Evolutionary conservation across 1,140 invertebrate genomes (phyloP), one percentile per base, ranked within the genome.

Genomic region (Apis mellifera): DNA sequence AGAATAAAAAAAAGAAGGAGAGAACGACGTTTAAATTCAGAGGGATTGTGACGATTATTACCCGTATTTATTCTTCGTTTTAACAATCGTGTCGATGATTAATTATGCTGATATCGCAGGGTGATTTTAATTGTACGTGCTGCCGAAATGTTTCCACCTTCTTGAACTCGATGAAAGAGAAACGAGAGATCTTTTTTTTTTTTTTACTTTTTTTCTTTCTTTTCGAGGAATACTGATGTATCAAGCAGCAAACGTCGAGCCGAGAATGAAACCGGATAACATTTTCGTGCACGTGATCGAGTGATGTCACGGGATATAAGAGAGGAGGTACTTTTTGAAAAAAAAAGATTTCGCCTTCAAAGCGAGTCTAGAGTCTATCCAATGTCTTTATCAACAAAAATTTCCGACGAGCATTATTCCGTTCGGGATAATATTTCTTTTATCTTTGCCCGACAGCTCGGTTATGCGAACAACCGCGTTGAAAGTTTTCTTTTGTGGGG

Each of bases 141-240:
- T 64, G 50, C 66, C 65, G 70, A 87, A 78, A 81, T 60, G 75
- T 87, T 87, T 87, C 86, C 86, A 87, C 86, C 82, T 87, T 83
- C 86, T 87, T 87, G 85, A 87, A 87, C 86, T 87, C 68, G 69
- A 73, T 68, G 55, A 50, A 62, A 52, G 62, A 84, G n/a, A 11
- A 48, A 48, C n/a, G 60, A 12, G 12, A 26, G 32, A 57, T 42
- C 3, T 42, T 42, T 7, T 62, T 60, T 42, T 42, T 42, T 42
- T 42, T 42, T 42, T 42, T 5, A 4, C 3, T 42, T 42, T 42
- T 7, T 42, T 42, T 42, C 32, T 42, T 62, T 60, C 52, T 21
- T 50, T 64, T 9, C 26, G 50, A 69, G 52, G 1, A 9, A 54
- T 5, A 54, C 17, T 2, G 26, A 66, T 21, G 42, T 32, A 48